phyloP scores from a whole-genome alignment of 2,113 vertebrate genomes.

The Rhineura floridana region DNA sequence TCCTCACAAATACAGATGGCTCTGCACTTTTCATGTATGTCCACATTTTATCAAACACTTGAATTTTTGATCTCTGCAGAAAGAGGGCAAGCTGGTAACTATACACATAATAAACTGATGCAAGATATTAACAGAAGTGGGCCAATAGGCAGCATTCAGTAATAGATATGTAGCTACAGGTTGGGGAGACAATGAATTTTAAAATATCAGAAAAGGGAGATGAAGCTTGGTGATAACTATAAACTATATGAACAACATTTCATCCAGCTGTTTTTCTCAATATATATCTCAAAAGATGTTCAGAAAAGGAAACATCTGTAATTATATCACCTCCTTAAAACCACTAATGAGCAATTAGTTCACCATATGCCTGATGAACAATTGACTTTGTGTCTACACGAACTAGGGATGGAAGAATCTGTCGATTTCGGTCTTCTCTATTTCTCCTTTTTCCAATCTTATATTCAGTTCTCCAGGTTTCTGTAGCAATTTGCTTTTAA shows the following conservation, averaged over 20 bases:
- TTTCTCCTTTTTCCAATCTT: too few relatives aligned
- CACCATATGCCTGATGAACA: not conserved
- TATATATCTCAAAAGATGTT: not conserved
- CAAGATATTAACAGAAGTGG: not conserved
- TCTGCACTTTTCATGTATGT: constrained; percentile 98
- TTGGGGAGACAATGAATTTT: not conserved
- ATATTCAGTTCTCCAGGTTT: too few relatives aligned
- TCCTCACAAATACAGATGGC: constrained; percentile 99
- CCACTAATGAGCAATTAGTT: not conserved
- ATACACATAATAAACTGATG: constrained; percentile 40
- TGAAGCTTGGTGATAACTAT: not conserved
- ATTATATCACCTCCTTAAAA: not conserved
- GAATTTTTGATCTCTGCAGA: constrained; percentile 97
- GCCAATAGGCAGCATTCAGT: not conserved
- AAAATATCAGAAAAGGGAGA: not conserved
- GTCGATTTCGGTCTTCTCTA: too few relatives aligned
- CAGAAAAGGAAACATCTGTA: not conserved
- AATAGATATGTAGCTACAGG: not conserved
- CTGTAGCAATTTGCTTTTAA: too few relatives aligned
- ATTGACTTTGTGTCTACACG: not conserved
- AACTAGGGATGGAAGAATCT: too few relatives aligned
- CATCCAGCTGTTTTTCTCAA: not conserved
- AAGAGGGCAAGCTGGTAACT: constrained; percentile 61
- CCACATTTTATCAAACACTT: constrained; percentile 99
- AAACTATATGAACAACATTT: not conserved